phyloP scores from a whole-genome alignment of 2,113 vertebrate genomes.

The Riparia riparia region DNA sequence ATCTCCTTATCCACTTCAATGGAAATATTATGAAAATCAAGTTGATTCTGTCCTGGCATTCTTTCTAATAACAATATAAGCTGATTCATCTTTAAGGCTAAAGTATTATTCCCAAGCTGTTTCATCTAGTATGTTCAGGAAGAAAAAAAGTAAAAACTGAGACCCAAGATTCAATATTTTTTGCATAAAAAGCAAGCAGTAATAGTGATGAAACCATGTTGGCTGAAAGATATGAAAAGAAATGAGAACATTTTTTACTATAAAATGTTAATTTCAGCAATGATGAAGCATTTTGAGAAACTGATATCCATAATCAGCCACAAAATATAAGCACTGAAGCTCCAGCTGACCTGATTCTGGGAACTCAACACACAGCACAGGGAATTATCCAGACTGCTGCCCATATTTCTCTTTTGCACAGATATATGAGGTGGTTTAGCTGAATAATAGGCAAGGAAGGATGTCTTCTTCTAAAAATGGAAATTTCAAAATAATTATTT shows the following conservation, averaged over 20 bases:
- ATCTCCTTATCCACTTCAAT: neutral
- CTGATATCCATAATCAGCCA: neutral
- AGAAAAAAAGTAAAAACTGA: neutral
- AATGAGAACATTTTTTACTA: constrained; percentile 29
- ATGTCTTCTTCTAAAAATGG: neutral
- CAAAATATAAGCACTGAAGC: neutral
- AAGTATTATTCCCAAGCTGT: neutral
- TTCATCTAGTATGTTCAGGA: neutral
- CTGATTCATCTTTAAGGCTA: neutral
- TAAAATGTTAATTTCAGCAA: constrained; percentile 23
- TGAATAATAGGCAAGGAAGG: neutral
- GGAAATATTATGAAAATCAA: constrained; percentile 34
- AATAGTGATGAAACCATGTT: neutral
- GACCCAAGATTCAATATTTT: neutral
- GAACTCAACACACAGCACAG: neutral
- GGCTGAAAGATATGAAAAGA: constrained; percentile 25
- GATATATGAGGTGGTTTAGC: neutral
- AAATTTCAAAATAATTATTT: neutral
- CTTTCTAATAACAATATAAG: constrained; percentile 5
- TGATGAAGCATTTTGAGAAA: constrained; percentile 5
- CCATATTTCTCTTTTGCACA: neutral
- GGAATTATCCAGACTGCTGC: neutral
- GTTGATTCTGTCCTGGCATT: neutral
- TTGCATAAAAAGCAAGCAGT: constrained; percentile 3
- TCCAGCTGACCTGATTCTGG: neutral